Conservation (phyloP, 1,140 invertebrate species). For the Diorhabda elongata region DNA sequence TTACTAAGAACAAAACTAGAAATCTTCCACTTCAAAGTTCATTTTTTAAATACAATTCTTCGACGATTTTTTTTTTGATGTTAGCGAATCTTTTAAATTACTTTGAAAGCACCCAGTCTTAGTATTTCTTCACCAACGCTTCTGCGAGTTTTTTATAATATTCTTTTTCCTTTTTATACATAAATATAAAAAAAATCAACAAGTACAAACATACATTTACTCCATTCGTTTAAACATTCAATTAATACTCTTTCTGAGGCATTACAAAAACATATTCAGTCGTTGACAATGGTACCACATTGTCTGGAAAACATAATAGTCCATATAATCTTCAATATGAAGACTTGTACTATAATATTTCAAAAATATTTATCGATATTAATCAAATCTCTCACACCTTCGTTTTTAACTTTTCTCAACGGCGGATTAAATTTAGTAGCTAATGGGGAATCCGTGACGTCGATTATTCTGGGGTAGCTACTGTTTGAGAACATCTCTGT, state of each 20-base stretch:
- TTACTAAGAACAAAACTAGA: too few species aligned
- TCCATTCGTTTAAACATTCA: neutral
- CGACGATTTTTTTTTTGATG: too few species aligned
- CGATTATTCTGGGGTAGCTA: constrained; percentile 36
- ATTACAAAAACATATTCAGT: constrained; percentile 7
- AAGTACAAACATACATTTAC: too few species aligned
- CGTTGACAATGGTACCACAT: constrained; percentile 12
- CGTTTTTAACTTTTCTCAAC: constrained; percentile 35
- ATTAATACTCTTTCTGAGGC: constrained; percentile 5
- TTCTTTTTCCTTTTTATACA: too few species aligned
- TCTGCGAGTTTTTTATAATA: too few species aligned
- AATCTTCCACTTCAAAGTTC: too few species aligned
- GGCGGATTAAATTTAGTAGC: constrained; percentile 39
- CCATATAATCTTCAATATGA: constrained; percentile 15
- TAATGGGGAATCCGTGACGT: constrained; percentile 38
- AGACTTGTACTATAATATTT: neutral
- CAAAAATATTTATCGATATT: constrained; percentile 27
- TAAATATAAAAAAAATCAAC: too few species aligned
- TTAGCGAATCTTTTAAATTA: too few species aligned
- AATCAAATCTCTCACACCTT: constrained; percentile 33
- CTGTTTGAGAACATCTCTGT: constrained; percentile 37
- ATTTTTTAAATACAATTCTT: too few species aligned
- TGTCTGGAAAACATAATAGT: neutral
- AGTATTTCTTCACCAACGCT: too few species aligned
- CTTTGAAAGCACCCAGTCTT: too few species aligned